phyloP scores from a whole-genome alignment of 2,113 vertebrate species.

The Triplophysa rosa region DNA sequence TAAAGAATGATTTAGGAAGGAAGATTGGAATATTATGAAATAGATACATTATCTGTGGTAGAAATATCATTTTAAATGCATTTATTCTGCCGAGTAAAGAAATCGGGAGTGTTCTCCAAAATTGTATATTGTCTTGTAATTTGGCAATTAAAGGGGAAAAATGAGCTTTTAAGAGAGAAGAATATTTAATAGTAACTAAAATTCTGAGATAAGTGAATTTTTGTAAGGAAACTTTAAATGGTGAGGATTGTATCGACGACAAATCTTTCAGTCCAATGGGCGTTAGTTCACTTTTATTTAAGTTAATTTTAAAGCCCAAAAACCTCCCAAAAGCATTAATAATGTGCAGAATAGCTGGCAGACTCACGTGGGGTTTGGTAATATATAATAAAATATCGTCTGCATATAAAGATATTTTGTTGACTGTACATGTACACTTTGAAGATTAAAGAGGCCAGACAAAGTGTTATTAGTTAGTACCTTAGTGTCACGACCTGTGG shows the following conservation, averaged over 20 bases:
- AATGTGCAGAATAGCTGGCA: not conserved
- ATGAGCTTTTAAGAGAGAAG: not conserved
- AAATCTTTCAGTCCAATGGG: not conserved
- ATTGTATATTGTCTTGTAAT: not conserved
- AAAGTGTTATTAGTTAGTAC: too few relatives aligned
- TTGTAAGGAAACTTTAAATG: not conserved
- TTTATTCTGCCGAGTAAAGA: not conserved
- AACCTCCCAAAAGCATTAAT: not conserved
- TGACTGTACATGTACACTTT: too few relatives aligned
- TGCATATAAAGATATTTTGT: too few relatives aligned
- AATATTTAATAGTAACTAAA: not conserved
- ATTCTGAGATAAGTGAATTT: not conserved
- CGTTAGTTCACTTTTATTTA: not conserved
- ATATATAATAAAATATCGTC: too few relatives aligned
- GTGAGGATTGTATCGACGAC: not conserved
- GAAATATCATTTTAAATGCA: not conserved
- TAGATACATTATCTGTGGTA: slow-evolving; percentile 1
- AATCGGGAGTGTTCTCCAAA: too few relatives aligned
- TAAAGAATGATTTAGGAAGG: too few relatives aligned
- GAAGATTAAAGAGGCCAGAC: too few relatives aligned
- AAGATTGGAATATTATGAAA: not conserved
- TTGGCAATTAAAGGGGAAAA: not conserved
- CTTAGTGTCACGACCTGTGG: too few relatives aligned
- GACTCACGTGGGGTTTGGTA: not conserved
- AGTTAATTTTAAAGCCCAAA: not conserved